A percentile compares a stretch with the other conserved stretches of the same genome.
Evolutionary conservation across 2,113 vertebrate genomes (phyloP).

Genomic region (Paradisaea rubra): DNA sequence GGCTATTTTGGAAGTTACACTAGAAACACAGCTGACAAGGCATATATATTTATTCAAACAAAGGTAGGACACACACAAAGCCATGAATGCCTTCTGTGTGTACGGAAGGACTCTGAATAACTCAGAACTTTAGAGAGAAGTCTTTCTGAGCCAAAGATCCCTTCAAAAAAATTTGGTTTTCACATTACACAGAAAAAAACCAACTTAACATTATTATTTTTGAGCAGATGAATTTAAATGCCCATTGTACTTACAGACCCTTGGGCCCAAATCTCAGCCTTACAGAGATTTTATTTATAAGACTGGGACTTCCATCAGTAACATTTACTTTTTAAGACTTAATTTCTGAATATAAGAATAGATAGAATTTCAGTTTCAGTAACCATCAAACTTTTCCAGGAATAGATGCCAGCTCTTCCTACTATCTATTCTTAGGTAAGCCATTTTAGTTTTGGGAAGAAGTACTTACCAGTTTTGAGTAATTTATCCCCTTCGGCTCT

Average conservation of each 20-base stretch:
- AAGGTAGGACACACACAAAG: not conserved
- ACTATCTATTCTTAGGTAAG: slow-evolving; percentile 15
- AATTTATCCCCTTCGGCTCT: slow-evolving; percentile 60
- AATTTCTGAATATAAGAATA: slow-evolving; percentile 25
- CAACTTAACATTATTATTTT: not conserved
- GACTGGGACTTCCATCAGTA: not conserved
- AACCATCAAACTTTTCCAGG: slow-evolving; percentile 29
- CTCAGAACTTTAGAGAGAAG: not conserved
- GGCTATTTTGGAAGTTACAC: not conserved
- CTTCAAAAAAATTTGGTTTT: not conserved
- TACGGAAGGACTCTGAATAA: not conserved
- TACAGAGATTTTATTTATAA: not conserved
- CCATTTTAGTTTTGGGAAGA: not conserved
- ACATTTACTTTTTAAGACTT: not conserved
- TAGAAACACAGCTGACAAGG: not conserved
- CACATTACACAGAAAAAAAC: not conserved
- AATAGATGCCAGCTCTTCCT: not conserved
- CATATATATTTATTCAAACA: not conserved
- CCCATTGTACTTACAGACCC: not conserved
- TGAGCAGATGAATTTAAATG: not conserved
- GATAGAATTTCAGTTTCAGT: slow-evolving; percentile 55
- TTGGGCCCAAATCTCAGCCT: not conserved
- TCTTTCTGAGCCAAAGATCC: not conserved
- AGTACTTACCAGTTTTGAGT: slow-evolving; percentile 57
- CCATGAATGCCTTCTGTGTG: not conserved